Base-by-base conservation (phyloP, 1,140 invertebrate species). In the Centruroides sculpturatus region DNA sequence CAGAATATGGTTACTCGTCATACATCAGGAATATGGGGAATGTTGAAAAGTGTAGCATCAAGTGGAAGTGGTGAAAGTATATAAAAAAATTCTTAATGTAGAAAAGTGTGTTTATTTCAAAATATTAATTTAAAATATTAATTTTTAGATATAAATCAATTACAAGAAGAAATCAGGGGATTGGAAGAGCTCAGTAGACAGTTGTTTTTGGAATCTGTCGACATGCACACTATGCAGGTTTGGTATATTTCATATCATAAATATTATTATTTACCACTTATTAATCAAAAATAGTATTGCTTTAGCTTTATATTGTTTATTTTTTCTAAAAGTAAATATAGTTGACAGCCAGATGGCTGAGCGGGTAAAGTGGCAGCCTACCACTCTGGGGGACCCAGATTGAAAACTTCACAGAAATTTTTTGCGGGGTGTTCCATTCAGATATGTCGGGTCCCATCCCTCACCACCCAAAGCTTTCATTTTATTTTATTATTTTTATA, bases 141-240 rank as follows among this genome's bases (percentile, higher is more conserved):
- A 23, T 23, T 23, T 35, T 55, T 50, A 64, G 88, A 89, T 75
- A 82, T 92, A 66, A 80, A 80, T 59, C 86, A 90, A 71, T 73
- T 98, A 23, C 83, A 85, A 63, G 81, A 86, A 66, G 95, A 99
- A 79, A 86, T 95, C 46, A 76, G 79, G 9, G 89, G 83, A 3
- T 71, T 95, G 35, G 95, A 98, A 74, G 94, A 98, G 74, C 73
- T 98, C 41, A 87, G 87, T 56, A 76, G 93, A 47, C 94, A 98
- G 71, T 73, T 99, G 50, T 99, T 99, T 77, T 75, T 99, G 50
- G 96, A 99, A 75, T 82, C 88, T 0, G 93, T 95, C 64, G 95
- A 98, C 70, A 82, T 96, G 53, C 83, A 92, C 64, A 92, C 89
- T 68, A 94, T 95, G 80, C 81, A 91, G 71, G 77, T 76, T 65